Evolutionary conservation across 1,140 invertebrate genomes (phyloP), one percentile per base, ranked within the genome.

Genomic region (Eufriesea mexicana): DNA sequence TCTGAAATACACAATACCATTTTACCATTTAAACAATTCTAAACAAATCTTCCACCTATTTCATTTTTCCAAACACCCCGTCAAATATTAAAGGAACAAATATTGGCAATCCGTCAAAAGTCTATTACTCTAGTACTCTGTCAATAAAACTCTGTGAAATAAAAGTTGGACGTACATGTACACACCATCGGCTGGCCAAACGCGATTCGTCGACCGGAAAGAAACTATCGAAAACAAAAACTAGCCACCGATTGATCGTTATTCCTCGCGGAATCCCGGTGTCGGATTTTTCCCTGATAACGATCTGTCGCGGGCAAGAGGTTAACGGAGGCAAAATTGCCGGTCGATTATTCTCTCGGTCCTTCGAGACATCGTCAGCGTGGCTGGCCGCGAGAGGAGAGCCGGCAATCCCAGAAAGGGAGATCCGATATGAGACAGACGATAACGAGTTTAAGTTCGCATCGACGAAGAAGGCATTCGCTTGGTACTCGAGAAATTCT

Each of bases 351-450:
- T 71, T 68, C 59, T 6, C 28, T 23, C n/a, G 45, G 10, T 71
- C 45, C 54, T 79, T 71, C 28, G 55, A 25, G 55, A 51, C 12
- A 14, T 45, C 12, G 72, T 62, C 57, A 28, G 35, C 6, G 35
- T 25, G 12, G 45, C 35, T 4, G 35, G 35, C 35, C 35, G 35
- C 35, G 42, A 42, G 16, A 42, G 23, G 61, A 23, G 54, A 62
- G n/a, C 16, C 35, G 66, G 66, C 55, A 79, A 79, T 79, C 64
- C 51, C 42, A 79, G 67, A 79, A 57, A 72, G 64, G 77, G 77
- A 79, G 67, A 79, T 59, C 51, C 77, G 77, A 79, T 79, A 79
- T 49, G 67, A 79, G 67, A 79, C 67, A 71, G 77, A 72, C 45
- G 77, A 51, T 72, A 79, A 79, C 67, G 77, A 79, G 77, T 79